These are phyloP conservation scores for Tachypleus tridentatus DNA, from an alignment of 1,140 invertebrate genomes.

Conservation along the genomic window DNA sequence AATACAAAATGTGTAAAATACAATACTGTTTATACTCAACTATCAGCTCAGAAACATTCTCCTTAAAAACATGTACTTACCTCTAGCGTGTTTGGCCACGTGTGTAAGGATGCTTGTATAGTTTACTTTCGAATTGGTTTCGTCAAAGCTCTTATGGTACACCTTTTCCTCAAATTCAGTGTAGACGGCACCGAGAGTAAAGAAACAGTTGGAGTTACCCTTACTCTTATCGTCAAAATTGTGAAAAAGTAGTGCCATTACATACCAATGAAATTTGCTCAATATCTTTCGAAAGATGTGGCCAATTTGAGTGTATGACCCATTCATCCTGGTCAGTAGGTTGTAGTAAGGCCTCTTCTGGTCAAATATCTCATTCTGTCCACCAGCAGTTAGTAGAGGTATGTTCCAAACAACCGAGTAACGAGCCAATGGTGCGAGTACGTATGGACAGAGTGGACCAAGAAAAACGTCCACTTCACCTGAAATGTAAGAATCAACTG, in stretches of 20 bases:
- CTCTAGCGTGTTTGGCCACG: slow-evolving; percentile 53
- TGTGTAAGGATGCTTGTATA: slow-evolving; percentile 50
- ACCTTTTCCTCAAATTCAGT: slow-evolving; percentile 45
- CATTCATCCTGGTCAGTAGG: slow-evolving; percentile 72
- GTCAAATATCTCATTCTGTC: slow-evolving; percentile 63
- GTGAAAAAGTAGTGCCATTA: slow-evolving; percentile 36
- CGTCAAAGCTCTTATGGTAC: slow-evolving; percentile 49
- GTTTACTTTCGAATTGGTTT: slow-evolving; percentile 34
- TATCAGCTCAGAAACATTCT: neutral
- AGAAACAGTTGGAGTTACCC: slow-evolving; percentile 58
- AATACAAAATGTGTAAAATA: no score
- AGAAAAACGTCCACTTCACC: slow-evolving; percentile 61
- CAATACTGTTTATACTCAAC: no score
- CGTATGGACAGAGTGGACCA: slow-evolving; percentile 82
- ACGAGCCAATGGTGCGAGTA: slow-evolving; percentile 73
- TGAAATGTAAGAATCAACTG: slow-evolving; percentile 59
- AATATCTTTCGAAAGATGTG: slow-evolving; percentile 52
- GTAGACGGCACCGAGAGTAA: slow-evolving; percentile 55
- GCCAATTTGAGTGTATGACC: slow-evolving; percentile 50
- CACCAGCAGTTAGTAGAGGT: slow-evolving; percentile 72
- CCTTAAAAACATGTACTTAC: slow-evolving; percentile 49
- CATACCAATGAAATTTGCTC: slow-evolving; percentile 55
- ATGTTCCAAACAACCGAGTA: slow-evolving; percentile 79
- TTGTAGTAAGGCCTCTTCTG: slow-evolving; percentile 51
- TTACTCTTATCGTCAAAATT: slow-evolving; percentile 26